Percentiles rank a stretch among this genome's conserved stretches.
phyloP scores from a whole-genome alignment of 2,888 invertebrate species.

The Dione vanillae region DNA sequence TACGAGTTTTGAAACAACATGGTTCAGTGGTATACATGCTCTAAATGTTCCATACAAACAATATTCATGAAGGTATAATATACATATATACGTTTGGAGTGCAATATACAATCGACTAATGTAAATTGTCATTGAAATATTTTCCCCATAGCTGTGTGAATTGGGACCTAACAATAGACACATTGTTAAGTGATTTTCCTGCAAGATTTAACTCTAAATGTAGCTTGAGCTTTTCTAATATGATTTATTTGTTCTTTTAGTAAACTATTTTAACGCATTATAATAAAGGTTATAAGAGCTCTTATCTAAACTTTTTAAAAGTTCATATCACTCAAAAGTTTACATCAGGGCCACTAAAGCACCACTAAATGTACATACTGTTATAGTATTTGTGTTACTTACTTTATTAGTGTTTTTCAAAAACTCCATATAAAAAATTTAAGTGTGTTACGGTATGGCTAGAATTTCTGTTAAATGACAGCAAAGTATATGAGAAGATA shows the following conservation, averaged over 20 bases:
- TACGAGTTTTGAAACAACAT: slow-evolving; percentile 54
- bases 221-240: slow-evolving; percentile 17
- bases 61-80: slow-evolving; percentile 50
- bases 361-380: neutral
- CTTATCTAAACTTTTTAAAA: neutral
- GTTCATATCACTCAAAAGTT: neutral
- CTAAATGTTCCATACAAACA: slow-evolving; percentile 63
- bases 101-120: slow-evolving; percentile 35
- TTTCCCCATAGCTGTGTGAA: slow-evolving; percentile 47
- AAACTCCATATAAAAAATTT: neutral
- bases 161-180: slow-evolving; percentile 40
- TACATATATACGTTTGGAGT: slow-evolving; percentile 8
- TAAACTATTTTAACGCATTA: no score
- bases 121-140: slow-evolving; percentile 45
- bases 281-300: no score
- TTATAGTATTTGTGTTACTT: neutral
- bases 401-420: neutral
- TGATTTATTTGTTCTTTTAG: slow-evolving; percentile 1
- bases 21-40: slow-evolving; percentile 67
- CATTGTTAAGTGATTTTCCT: slow-evolving; percentile 42
- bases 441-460: no score
- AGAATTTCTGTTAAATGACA: neutral
- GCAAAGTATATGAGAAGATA: neutral
- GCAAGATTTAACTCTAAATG: slow-evolving; percentile 39
- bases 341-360: neutral